Evolutionary conservation across 2,797 vertebrate species (phyloP), one percentile per base, ranked within the genome.

Genomic region (Hephaestus fuliginosus): DNA sequence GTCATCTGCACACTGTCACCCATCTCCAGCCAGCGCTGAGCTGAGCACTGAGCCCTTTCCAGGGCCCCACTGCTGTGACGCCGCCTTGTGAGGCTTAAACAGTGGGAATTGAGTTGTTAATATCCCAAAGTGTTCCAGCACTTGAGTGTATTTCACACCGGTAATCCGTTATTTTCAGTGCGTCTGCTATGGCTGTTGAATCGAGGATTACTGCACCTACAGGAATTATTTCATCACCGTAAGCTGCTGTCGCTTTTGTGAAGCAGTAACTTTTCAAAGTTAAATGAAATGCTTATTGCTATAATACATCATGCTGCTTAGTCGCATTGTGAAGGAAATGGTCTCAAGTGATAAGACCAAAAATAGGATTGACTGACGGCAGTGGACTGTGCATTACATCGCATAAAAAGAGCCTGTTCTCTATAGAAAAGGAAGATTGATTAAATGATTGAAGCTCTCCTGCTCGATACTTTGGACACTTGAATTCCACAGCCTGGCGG

Each of bases 151-250:
- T 89, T 86, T 87, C 80, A 84, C 79, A 74, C 78, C 18, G 30
- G 76, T 92, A 92, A 91, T 92, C 87, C 70, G 39, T 88, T 84
- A 83, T 92, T 87, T 91, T 86, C 80, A 49, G 65, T 61, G 64
- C 53, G 74, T 87, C 74, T 84, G 78, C 82, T 56, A 41, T 48
- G 81, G 82, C 82, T 84, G 85, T 87, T 84, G 86, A 91, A 69
- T 81, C 75, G 88, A 86, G 91, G 91, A 90, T 94, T 93, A 90
- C 85, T 80, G 88, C 82, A 90, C 86, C 90, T 89, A 78, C 86
- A 86, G 86, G 82, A 92, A 85, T 86, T 82, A 88, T 92, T 92
- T 90, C 86, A 91, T 91, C 89, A 87, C 81, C 18, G 73, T 90
- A 89, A 92, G 78, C 88, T 72, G 84, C 84, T 77, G 84, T 69